Conservation (phyloP, 2,113 vertebrate species). For the Saguinus midas region DNA sequence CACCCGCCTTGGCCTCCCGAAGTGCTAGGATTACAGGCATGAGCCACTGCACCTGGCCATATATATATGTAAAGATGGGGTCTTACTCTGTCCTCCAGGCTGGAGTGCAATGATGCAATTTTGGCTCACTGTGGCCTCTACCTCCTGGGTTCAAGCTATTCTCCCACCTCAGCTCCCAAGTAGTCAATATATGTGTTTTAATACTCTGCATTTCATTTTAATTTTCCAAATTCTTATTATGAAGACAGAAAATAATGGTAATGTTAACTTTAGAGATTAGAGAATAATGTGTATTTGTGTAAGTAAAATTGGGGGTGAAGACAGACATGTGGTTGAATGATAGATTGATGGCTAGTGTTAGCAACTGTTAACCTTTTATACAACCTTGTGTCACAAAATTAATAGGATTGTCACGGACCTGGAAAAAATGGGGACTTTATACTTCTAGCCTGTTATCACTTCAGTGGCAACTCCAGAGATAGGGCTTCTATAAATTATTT, state of each 20-base stretch:
- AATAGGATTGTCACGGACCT: background rate
- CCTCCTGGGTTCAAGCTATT: no score
- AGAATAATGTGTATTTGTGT: background rate
- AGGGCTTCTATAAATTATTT: background rate
- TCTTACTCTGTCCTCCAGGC: no score
- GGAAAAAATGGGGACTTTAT: background rate
- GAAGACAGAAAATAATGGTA: background rate
- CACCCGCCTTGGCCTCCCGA: no score
- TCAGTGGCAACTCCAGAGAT: background rate
- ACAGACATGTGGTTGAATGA: background rate
- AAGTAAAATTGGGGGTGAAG: background rate
- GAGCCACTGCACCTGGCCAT: no score
- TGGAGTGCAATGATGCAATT: no score
- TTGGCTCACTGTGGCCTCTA: no score
- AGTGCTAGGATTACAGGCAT: no score
- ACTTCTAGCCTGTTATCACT: background rate
- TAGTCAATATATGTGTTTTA: background rate
- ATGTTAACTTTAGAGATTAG: background rate
- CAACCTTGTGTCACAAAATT: background rate
- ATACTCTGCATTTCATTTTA: background rate
- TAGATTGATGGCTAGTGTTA: background rate
- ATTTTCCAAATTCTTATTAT: background rate
- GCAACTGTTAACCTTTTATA: background rate
- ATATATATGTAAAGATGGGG: no score
- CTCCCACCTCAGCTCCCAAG: background rate